These are phyloP conservation scores for Acanthisitta chloris DNA, from an alignment of 2,113 vertebrate species.

Conservation along the genomic window DNA sequence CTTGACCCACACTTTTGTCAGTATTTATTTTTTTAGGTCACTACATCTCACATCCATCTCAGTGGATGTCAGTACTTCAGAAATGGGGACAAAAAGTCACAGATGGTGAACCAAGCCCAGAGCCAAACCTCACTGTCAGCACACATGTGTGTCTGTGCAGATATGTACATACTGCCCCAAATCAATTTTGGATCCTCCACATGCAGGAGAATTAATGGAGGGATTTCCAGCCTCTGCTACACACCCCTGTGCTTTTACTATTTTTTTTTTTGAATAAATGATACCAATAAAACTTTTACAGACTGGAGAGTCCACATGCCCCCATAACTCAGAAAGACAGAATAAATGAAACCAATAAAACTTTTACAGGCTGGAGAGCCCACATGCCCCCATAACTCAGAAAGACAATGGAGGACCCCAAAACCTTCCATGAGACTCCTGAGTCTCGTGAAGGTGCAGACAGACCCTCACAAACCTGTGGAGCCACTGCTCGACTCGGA, in stretches of 20 bases:
- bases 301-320: fast-evolving
- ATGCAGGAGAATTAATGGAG: fast-evolving
- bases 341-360: not conserved
- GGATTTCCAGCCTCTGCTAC: not conserved
- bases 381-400: fast-evolving
- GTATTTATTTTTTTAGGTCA: not conserved
- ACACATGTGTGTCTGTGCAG: not conserved
- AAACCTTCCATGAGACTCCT: fast-evolving
- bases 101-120: not conserved
- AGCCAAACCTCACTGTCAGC: not conserved
- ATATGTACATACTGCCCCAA: fast-evolving
- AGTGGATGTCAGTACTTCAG: not conserved
- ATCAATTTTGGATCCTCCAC: not conserved
- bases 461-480: not conserved
- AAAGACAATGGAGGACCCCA: not conserved
- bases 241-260: not conserved
- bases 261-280: too few species aligned
- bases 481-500: fast-evolving
- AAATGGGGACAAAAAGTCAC: not conserved
- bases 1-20: not conserved
- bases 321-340: not conserved
- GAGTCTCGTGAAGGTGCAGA: not conserved
- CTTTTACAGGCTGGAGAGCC: not conserved
- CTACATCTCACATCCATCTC: not conserved
- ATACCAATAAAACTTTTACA: not conserved